Percentiles rank a stretch among this genome's conserved stretches.
Evolutionary conservation across 1,140 invertebrate species (phyloP).

Genomic region (Galendromus occidentalis): DNA sequence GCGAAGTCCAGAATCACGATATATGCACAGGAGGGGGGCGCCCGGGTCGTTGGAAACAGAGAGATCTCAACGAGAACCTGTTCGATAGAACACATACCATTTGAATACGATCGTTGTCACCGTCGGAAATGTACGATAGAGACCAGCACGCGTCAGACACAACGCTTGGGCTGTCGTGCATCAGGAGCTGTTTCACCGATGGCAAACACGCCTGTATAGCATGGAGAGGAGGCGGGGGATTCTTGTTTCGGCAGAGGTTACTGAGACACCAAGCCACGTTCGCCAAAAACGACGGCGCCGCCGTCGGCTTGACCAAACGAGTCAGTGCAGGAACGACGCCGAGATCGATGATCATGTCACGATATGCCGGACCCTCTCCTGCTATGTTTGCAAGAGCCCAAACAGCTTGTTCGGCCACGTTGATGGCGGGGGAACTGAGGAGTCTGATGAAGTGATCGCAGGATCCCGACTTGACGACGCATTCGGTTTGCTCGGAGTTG

Average conservation of each 20-base stretch:
- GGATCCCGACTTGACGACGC: constrained; percentile 42
- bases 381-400: constrained; percentile 96
- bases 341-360: constrained; percentile 43
- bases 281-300: constrained; percentile 19
- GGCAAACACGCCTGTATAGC: neutral
- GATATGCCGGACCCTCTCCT: constrained; percentile 49
- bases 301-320: neutral
- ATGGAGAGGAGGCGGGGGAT: constrained; percentile 20
- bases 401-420: constrained; percentile 80
- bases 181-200: neutral
- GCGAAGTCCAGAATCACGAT: constrained; percentile 23
- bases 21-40: too few species aligned
- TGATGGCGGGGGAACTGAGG: constrained; percentile 44
- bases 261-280: constrained; percentile 30
- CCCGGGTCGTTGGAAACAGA: too few species aligned
- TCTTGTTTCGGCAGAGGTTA: constrained; percentile 27
- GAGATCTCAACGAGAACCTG: too few species aligned
- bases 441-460: constrained; percentile 59
- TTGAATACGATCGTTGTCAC: constrained; percentile 76
- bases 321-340: constrained; percentile 26
- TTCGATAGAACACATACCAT: constrained; percentile 38
- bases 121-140: constrained; percentile 83
- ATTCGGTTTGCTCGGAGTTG: constrained; percentile 34
- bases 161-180: neutral
- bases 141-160: constrained; percentile 80